Percentiles rank a stretch among this genome's conserved stretches.
Conservation (phyloP, 2,797 vertebrate species). For the Danio aesculapii region DNA sequence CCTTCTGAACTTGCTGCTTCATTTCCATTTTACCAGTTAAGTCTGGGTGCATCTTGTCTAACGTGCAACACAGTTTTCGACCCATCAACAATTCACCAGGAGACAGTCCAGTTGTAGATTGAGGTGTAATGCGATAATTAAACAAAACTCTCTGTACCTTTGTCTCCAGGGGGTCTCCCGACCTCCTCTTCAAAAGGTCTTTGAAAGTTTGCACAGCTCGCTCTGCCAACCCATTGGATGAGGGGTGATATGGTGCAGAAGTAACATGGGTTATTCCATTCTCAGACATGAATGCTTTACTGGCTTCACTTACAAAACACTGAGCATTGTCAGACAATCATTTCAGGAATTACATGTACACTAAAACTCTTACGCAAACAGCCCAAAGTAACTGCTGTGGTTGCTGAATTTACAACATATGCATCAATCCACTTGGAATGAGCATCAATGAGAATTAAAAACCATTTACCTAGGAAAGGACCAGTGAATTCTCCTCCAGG, state of each 20-base stretch:
- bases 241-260: background rate
- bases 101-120: constrained; percentile 29
- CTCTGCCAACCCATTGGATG: background rate
- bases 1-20: constrained; percentile 4
- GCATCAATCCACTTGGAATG: too few relatives aligned
- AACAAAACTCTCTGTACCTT: constrained; percentile 21
- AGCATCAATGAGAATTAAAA: too few relatives aligned
- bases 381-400: too few relatives aligned
- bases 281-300: background rate
- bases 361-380: background rate
- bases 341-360: background rate
- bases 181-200: constrained; percentile 7
- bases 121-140: constrained; percentile 41
- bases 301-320: background rate
- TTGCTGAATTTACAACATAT: too few relatives aligned
- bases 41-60: constrained; percentile 37
- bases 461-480: too few relatives aligned
- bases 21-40: constrained; percentile 5
- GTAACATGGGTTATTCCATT: background rate
- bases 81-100: constrained; percentile 38
- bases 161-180: background rate
- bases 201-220: background rate
- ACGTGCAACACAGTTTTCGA: constrained; percentile 17
- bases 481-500: background rate
- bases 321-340: background rate